These are phyloP conservation scores for Pyrocoelia pectoralis DNA, from an alignment of 2,888 invertebrate species.

Conservation along the genomic window DNA sequence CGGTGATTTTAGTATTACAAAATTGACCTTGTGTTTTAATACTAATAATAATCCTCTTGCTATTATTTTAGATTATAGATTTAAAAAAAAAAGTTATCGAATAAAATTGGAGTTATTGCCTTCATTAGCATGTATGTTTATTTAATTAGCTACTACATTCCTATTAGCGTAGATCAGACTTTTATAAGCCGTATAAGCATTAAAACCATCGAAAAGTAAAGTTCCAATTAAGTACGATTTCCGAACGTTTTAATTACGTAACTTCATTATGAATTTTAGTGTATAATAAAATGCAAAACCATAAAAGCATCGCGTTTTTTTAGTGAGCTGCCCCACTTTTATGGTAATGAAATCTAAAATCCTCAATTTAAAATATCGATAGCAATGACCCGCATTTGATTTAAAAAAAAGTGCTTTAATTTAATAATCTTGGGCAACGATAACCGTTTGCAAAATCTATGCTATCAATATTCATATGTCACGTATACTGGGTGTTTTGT, in stretches of 20 bases:
- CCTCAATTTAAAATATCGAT: neutral
- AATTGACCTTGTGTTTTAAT: constrained; percentile 26
- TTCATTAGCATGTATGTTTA: constrained; percentile 7
- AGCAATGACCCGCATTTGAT: neutral
- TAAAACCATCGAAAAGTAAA: neutral
- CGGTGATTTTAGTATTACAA: constrained; percentile 35
- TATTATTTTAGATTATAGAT: constrained; percentile 2
- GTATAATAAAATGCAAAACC: neutral
- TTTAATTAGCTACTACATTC: constrained; percentile 3
- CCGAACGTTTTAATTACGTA: neutral
- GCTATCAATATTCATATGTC: neutral
- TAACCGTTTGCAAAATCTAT: neutral
- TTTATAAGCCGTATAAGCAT: neutral
- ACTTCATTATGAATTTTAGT: neutral
- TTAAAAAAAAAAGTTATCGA: neutral
- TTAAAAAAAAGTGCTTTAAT: neutral
- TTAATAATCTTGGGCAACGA: neutral
- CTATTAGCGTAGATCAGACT: constrained; percentile 3
- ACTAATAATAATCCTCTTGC: neutral
- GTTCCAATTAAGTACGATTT: neutral
- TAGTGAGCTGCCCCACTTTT: neutral
- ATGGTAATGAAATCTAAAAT: neutral
- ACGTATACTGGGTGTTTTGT: too few species aligned
- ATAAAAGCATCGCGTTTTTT: neutral
- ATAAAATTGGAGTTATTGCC: constrained; percentile 7